These are phyloP conservation scores for Xiphydria camelus DNA, from an alignment of 2,888 invertebrate genomes.

Conservation along the genomic window DNA sequence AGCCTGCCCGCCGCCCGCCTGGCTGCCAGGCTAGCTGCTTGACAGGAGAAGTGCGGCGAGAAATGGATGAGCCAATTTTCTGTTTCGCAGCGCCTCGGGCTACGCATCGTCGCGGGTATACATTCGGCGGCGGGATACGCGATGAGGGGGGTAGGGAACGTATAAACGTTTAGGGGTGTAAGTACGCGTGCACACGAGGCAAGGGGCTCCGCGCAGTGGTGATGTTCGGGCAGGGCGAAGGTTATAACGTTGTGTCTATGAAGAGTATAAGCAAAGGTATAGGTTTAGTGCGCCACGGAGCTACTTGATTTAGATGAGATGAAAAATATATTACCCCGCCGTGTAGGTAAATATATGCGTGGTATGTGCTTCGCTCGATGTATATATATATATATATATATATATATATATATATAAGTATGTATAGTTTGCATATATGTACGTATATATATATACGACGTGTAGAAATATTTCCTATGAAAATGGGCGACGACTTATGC, in stretches of 20 bases:
- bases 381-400: conserved; percentile 1
- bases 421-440: too few species aligned
- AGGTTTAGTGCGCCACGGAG: not conserved
- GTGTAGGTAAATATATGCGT: not conserved
- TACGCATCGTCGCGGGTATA: conserved; percentile 17
- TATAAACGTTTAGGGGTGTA: not conserved
- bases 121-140: too few species aligned
- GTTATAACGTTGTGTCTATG: not conserved
- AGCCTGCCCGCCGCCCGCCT: not conserved
- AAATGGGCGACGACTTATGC: too few species aligned
- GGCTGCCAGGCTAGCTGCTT: conserved; percentile 16
- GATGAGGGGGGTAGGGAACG: not conserved
- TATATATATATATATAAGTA: too few species aligned
- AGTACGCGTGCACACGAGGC: too few species aligned
- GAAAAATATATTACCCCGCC: conserved; percentile 27
- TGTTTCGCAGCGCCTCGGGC: conserved; percentile 36
- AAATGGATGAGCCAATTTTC: conserved; percentile 54
- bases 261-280: too few species aligned
- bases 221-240: not conserved
- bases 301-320: conserved; percentile 28
- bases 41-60: conserved; percentile 42
- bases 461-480: too few species aligned
- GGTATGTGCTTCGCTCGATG: not conserved
- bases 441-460: too few species aligned
- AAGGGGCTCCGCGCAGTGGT: too few species aligned